These are phyloP conservation scores for Trachops cirrhosus DNA, from an alignment of 2,797 vertebrate genomes.

Conservation along the genomic window DNA sequence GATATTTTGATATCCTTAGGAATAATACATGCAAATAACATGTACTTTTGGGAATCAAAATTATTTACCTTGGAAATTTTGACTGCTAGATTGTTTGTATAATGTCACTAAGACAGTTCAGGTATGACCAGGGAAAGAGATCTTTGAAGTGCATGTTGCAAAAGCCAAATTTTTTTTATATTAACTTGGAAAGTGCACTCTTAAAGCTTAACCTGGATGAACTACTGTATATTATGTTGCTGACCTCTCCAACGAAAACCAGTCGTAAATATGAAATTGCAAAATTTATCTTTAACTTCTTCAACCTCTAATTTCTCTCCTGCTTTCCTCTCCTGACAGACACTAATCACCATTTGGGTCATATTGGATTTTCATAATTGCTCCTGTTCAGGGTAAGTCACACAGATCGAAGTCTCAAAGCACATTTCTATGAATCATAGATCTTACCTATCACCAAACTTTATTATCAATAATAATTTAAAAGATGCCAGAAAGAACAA, in stretches of 20 bases:
- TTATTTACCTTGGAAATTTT: slow-evolving; percentile 6
- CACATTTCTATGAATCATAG: neutral
- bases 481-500: neutral
- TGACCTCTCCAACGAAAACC: neutral
- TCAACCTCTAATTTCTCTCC: neutral
- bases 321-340: neutral
- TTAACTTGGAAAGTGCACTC: neutral
- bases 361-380: neutral
- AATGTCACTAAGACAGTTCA: neutral
- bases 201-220: neutral
- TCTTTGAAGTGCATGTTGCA: neutral
- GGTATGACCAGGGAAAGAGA: neutral
- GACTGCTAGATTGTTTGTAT: neutral
- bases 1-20: neutral
- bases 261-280: neutral
- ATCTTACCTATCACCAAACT: neutral
- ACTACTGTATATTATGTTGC: neutral
- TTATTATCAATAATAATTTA: neutral
- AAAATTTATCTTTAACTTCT: slow-evolving; percentile 3
- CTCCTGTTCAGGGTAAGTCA: neutral
- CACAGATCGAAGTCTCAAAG: neutral
- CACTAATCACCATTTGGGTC: neutral
- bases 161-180: neutral
- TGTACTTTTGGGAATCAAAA: neutral
- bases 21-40: neutral